Evolutionary conservation across 2,113 vertebrate genomes (phyloP), one percentile per base, ranked within the genome.

Genomic region (Limanda limanda): DNA sequence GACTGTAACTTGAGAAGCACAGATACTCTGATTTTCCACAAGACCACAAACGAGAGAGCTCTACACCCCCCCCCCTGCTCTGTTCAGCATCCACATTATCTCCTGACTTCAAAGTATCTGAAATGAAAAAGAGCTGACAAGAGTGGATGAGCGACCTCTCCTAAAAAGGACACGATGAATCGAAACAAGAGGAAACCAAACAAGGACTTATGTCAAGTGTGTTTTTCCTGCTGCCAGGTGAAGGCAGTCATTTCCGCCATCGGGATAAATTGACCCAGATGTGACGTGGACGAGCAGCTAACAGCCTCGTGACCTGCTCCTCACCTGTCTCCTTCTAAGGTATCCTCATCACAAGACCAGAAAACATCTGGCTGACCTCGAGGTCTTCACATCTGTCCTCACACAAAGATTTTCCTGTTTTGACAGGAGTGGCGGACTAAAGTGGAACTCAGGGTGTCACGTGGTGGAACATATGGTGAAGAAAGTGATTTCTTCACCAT

Each of bases 181-280:
- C 61, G 24, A 79, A 83, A 63, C 4, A 2, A 47, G 64, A 17
- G 62, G 25, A 17, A 78, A 61, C 70, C 60, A 47, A 84, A 79
- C 60, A 54, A 42, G 61, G 75, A 51, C 68, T 83, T 63, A 79
- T 81, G 69, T 65, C 62, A 64, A 79, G 73, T 66, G 70, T 64
- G 78, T 35, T 10, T 27, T 79, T 61, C 55, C 56, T 56, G 55
- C 42, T 82, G 64, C 71, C 52, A 79, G 77, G 71, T 83, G 74
- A 83, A 82, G 62, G 63, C 65, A 54, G 56, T 86, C 69, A 79
- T 76, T 88, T 74, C 61, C 62, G 75, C 59, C 76, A 79, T 70
- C 78, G 81, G 72, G 71, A 86, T 92, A 87, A 90, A 88, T 85
- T 61, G 74, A 89, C 89, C 84, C 89, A 91, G 84, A 90, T 94